Evolutionary conservation across 2,888 invertebrate genomes (phyloP), one percentile per base, ranked within the genome.

Genomic region (Ormia ochracea): DNA sequence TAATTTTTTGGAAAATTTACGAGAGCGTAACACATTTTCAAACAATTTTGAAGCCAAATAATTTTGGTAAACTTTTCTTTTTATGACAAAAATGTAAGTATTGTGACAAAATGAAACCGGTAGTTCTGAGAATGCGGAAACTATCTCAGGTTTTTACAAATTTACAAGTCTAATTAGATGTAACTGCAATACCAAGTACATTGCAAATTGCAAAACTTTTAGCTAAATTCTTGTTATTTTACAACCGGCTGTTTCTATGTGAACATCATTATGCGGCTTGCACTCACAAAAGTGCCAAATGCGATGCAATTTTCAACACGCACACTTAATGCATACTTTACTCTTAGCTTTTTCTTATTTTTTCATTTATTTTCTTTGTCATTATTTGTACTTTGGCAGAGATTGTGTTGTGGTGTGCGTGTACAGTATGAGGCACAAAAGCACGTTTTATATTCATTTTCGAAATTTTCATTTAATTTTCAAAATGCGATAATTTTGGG

Each of bases 291-390:
- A 81, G 78, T 78, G 74, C 70, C 78, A 75, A 78, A 75, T 78
- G 75, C 54, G 52, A 75, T 78, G 78, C 81, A 82, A 81, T 82
- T 82, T 82, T 69, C 73, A 73, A 73, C 81, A 82, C 82, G 82
- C 82, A 82, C 76, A 66, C 56, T 63, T 69, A 76, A 69, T 63
- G 54, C 21, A 61, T 63, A 76, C 66, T 66, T 74, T 74, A 21
- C 41, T 58, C 21, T 21, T 48, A 41, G 38, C 41, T 41, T 45
- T 38, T 1, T 21, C 17, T 17, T 38, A 28, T 28, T 48, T 38
- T n/a, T n/a, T 65, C 28, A 7, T 23, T 26, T 26, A 2, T 31
- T 59, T 28, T 21, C 45, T 56, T 38, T 38, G 23, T 21, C 48
- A 54, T 72, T 72, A 54, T 63, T 72, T 43, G 48, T 38, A 17